Evolutionary conservation across 1,140 invertebrate species (phyloP).

Genomic region (Aphelinus atriplicis): DNA sequence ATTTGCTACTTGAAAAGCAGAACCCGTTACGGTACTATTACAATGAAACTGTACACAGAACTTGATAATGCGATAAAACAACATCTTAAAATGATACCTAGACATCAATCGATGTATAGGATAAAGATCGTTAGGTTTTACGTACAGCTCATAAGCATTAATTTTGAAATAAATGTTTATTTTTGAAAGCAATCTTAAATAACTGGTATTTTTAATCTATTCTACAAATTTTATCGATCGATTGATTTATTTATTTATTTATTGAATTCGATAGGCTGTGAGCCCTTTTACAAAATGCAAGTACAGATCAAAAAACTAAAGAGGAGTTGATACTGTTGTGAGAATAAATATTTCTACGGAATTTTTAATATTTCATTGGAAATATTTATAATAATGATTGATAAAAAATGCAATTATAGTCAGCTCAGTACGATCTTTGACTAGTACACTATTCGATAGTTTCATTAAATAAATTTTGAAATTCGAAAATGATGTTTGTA

Average conservation of each 20-base stretch:
- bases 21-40: constrained; percentile 50
- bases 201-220: constrained; percentile 39
- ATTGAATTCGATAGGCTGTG: constrained; percentile 38
- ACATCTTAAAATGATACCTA: constrained; percentile 52
- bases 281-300: constrained; percentile 26
- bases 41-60: constrained; percentile 41
- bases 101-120: constrained; percentile 55
- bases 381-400: not conserved
- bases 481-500: no score
- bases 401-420: not conserved
- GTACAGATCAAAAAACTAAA: constrained; percentile 31
- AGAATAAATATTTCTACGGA: constrained; percentile 34
- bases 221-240: constrained; percentile 31
- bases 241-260: constrained; percentile 35
- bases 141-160: constrained; percentile 62
- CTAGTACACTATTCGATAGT: no score
- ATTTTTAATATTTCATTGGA: constrained; percentile 16
- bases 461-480: no score
- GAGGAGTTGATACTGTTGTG: constrained; percentile 21
- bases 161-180: constrained; percentile 66
- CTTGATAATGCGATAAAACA: constrained; percentile 47
- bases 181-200: constrained; percentile 61
- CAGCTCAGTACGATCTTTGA: not conserved
- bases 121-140: constrained; percentile 57
- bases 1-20: constrained; percentile 43